Base-by-base conservation (phyloP, 2,113 vertebrate genomes). In the Fregetta grallaria region DNA sequence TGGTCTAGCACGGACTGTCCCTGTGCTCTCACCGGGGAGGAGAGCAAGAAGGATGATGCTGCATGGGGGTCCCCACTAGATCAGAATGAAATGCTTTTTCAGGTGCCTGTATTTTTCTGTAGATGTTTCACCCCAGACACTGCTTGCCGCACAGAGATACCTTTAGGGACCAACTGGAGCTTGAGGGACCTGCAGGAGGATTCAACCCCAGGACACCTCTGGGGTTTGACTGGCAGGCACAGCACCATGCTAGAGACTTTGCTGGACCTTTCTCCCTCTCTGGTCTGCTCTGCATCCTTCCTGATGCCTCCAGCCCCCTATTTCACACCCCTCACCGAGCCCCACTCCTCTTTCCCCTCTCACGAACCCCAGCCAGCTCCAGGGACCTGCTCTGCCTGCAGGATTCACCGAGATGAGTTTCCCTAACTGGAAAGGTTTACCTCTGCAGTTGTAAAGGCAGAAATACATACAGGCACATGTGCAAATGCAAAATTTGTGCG, bases 21-120 rank as follows among this genome's bases (percentile, higher is more conserved):
- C 58, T 22, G n/a, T 22, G 45, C 5, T 26, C 11, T 61, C 4
- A 2, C 32, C 44, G 38, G 12, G 50, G 15, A 61, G 59, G 30
- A 47, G 10, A 47, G 3, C 5, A 11, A 30, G 4, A 0, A 0
- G 3, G 11, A 3, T 1, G 19, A 29, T 74, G 29, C 6, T 52
- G 10, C 34, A 6, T 1, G 6, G 34, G 6, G 11, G 11, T 29
- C 44, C 15, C 38, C 49, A 13, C 20, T 47, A 36, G 36, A 7
- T 18, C n/a, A 20, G 38, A 53, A 8, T 0, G 55, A 74, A 59
- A 56, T 4, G 29, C 3, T 85, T 84, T 68, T 63, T 49, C 68
- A 59, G 32, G 30, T 52, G 16, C 56, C 8, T 38, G 56, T 38
- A 16, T 23, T 83, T 17, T 47, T 53, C 52, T 2, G 0, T 1